A percentile compares a stretch with the other conserved stretches of the same genome.
Evolutionary conservation across 2,797 vertebrate genomes (phyloP).

Genomic region (Diglossa cyanea): DNA sequence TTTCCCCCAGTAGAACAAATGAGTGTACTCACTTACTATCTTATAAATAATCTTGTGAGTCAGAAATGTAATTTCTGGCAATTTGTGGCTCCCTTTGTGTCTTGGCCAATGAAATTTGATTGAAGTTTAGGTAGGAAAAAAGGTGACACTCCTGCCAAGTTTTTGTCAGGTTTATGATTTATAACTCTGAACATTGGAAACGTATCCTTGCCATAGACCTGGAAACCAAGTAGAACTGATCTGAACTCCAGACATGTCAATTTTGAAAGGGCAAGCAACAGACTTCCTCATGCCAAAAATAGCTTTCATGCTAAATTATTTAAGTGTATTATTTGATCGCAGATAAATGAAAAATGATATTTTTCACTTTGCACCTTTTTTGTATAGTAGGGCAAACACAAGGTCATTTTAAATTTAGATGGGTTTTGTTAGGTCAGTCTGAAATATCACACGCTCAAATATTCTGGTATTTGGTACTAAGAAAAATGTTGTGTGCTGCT

Average conservation of each 20-base stretch:
- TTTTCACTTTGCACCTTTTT: not conserved
- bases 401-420: not conserved
- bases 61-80: slow-evolving; percentile 21
- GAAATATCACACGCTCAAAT: not conserved
- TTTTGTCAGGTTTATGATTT: slow-evolving; percentile 42
- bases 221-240: slow-evolving; percentile 4
- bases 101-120: not conserved
- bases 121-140: not conserved
- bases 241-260: slow-evolving; percentile 13
- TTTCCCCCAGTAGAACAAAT: not conserved
- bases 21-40: not conserved
- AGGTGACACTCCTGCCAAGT: slow-evolving; percentile 14
- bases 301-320: slow-evolving; percentile 34
- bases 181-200: slow-evolving; percentile 15
- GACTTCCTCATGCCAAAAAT: slow-evolving; percentile 68
- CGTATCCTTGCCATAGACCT: not conserved
- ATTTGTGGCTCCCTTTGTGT: not conserved
- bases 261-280: slow-evolving; percentile 69
- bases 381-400: not conserved
- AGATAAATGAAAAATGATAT: slow-evolving; percentile 4
- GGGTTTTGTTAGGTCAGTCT: not conserved
- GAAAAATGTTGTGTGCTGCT: not conserved
- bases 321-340: slow-evolving; percentile 22
- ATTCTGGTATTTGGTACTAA: not conserved
- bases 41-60: not conserved